Evolutionary conservation across 2,797 vertebrate species (phyloP).

Genomic region (Trachurus trachurus): DNA sequence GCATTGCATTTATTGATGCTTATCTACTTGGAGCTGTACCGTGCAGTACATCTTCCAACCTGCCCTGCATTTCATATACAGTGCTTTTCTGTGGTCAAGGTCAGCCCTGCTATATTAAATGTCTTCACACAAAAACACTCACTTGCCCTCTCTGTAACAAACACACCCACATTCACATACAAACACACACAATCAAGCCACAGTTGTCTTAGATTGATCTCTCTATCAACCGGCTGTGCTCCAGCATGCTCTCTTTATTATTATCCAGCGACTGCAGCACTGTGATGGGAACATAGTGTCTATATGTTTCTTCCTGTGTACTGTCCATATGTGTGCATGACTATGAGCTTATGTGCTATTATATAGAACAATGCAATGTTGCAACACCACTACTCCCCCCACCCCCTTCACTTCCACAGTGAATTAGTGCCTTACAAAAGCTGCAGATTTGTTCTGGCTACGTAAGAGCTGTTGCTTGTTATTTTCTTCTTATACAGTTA

Average conservation of each 20-base stretch:
- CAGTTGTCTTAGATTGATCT: constrained; percentile 52
- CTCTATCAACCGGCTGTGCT: constrained; percentile 45
- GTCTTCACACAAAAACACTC: constrained; percentile 6
- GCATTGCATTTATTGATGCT: background rate
- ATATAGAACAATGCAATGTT: background rate
- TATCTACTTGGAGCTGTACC: background rate
- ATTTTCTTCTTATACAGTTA: constrained; percentile 26
- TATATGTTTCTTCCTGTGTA: background rate
- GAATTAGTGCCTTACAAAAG: constrained; percentile 21
- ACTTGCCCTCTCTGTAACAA: background rate
- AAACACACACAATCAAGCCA: background rate
- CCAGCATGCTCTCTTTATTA: constrained; percentile 42
- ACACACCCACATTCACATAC: constrained; percentile 24
- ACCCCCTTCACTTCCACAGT: background rate
- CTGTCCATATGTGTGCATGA: constrained; percentile 6
- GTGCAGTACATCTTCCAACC: background rate
- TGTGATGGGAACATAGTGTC: constrained; percentile 6
- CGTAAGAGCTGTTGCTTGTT: constrained; percentile 5
- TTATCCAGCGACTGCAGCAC: constrained; percentile 28
- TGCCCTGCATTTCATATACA: background rate
- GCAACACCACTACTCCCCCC: background rate
- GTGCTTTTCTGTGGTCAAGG: constrained; percentile 3
- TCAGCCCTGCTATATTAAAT: constrained; percentile 11
- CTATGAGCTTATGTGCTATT: background rate
- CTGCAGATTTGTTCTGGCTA: constrained; percentile 19